A percentile compares a stretch with the other conserved stretches of the same genome.
Evolutionary conservation across 2,113 vertebrate genomes (phyloP).

Genomic region (Passer domesticus): DNA sequence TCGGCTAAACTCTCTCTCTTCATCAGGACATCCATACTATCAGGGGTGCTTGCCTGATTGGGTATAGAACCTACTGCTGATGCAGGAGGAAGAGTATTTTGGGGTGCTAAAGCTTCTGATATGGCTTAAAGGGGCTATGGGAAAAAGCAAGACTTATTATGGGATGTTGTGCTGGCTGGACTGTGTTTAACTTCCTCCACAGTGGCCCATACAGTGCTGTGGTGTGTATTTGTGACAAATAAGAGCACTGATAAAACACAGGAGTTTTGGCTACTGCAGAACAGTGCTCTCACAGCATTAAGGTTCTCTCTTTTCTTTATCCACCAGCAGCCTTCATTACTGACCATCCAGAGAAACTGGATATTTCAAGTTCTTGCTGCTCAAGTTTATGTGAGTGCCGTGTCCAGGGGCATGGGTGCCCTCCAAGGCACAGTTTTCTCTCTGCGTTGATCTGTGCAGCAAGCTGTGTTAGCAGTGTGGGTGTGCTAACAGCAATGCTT

Average conservation of each 20-base stretch:
- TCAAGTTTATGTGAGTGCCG: neutral
- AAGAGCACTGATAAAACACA: neutral
- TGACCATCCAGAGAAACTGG: neutral
- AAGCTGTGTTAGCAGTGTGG: neutral
- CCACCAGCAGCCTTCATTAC: neutral
- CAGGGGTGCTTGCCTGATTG: neutral
- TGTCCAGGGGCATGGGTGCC: neutral
- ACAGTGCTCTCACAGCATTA: neutral
- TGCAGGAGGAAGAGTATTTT: neutral
- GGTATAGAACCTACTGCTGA: neutral
- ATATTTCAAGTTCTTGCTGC: neutral
- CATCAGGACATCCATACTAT: neutral
- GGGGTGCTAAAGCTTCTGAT: neutral
- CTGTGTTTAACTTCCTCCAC: neutral
- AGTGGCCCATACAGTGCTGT: neutral
- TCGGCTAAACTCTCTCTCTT: neutral
- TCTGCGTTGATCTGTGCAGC: accelerated
- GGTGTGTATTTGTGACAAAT: neutral
- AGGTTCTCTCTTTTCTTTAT: neutral
- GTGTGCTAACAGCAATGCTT: neutral
- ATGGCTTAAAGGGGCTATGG: neutral
- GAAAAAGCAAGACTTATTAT: neutral
- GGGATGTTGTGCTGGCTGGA: neutral
- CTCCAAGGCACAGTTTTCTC: neutral
- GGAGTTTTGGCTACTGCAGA: neutral